A percentile compares a stretch with the other conserved stretches of the same genome.
Evolutionary conservation across 2,797 vertebrate species (phyloP).

Genomic region (Fratercula arctica): DNA sequence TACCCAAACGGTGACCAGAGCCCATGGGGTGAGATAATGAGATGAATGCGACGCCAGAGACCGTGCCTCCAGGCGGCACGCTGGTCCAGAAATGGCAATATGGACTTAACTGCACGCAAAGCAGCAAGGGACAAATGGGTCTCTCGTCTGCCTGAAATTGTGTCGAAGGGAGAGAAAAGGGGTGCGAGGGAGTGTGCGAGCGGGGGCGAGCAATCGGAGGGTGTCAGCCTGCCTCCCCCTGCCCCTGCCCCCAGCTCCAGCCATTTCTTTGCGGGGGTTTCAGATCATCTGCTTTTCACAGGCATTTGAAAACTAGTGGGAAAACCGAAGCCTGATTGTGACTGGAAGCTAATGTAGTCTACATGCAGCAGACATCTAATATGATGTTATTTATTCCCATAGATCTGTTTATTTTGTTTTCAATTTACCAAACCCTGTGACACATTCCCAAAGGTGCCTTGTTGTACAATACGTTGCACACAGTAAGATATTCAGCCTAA

Average conservation of each 20-base stretch:
- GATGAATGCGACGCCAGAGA: background rate
- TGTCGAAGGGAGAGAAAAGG: background rate
- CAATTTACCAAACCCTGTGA: constrained; percentile 75
- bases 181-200: background rate
- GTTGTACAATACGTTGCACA: constrained; percentile 71
- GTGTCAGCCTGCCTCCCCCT: background rate
- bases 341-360: constrained; percentile 66
- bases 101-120: background rate
- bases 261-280: background rate
- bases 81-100: background rate
- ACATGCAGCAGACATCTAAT: constrained; percentile 69
- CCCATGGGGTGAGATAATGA: fast-evolving
- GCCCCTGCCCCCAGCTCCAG: background rate
- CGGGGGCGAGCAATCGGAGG: fast-evolving
- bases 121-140: background rate
- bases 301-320: constrained; percentile 41
- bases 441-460: constrained; percentile 76
- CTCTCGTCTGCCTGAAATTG: background rate
- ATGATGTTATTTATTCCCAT: constrained; percentile 78
- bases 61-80: fast-evolving
- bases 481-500: constrained; percentile 76
- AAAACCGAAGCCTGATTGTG: constrained; percentile 38
- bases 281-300: constrained; percentile 21
- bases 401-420: constrained; percentile 79
- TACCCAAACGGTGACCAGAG: fast-evolving